These are phyloP conservation scores for Miltochrista miniata DNA, from an alignment of 2,888 invertebrate genomes.

Conservation along the genomic window DNA sequence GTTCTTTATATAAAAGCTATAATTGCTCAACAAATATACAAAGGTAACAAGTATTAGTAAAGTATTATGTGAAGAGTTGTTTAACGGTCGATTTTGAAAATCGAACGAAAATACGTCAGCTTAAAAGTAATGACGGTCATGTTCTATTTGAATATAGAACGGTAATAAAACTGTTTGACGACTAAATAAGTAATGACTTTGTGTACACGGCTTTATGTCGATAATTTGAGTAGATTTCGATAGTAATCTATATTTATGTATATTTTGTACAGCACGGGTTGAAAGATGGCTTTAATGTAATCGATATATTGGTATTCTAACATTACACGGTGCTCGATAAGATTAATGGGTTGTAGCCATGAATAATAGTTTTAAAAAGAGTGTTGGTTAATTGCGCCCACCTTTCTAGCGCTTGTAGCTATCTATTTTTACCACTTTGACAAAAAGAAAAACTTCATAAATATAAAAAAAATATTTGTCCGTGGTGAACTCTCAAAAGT, in stretches of 20 bases:
- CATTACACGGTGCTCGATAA: no score
- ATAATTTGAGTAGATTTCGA: constrained; percentile 1
- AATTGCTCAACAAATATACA: not conserved
- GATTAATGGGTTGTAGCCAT: no score
- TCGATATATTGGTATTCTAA: no score
- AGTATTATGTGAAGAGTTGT: constrained; percentile 12
- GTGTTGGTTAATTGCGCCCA: no score
- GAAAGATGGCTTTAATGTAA: no score
- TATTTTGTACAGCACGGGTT: not conserved
- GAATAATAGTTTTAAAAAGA: no score
- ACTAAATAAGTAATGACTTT: constrained; percentile 8
- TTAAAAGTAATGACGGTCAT: constrained; percentile 14
- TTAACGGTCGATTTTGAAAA: constrained; percentile 28
- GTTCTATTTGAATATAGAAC: constrained; percentile 14
- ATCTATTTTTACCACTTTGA: no score
- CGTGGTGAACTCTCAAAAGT: no score
- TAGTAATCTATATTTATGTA: not conserved
- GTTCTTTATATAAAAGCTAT: not conserved
- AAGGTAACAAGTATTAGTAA: constrained; percentile 20
- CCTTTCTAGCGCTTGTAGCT: no score
- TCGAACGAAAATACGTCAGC: constrained; percentile 17
- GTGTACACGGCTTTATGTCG: constrained; percentile 4
- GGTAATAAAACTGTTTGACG: constrained; percentile 5
- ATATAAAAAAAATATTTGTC: no score
- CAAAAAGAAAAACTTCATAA: no score